A percentile compares a stretch with the other conserved stretches of the same genome.
Evolutionary conservation across 2,888 invertebrate genomes (phyloP).

Genomic region (Agapostemon virescens): DNA sequence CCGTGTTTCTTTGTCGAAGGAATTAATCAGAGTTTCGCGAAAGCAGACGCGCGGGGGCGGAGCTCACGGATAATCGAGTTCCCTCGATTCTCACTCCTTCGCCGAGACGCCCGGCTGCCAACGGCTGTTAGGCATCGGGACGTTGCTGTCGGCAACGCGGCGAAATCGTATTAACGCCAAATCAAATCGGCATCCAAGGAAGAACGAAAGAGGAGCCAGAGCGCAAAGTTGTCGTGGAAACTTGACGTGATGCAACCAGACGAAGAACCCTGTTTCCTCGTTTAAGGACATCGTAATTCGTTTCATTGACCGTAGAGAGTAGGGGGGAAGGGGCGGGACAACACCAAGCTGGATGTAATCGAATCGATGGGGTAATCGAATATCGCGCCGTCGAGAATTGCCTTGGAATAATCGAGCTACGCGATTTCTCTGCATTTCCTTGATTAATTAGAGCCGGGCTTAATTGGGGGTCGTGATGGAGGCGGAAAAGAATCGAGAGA

Average conservation of each 20-base stretch:
- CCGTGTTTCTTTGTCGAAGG: constrained; percentile 12
- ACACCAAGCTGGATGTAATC: constrained; percentile 21
- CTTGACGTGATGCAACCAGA: constrained; percentile 27
- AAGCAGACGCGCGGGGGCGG: background rate
- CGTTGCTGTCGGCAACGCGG: constrained; percentile 38
- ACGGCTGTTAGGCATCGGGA: constrained; percentile 56
- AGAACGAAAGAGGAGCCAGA: constrained; percentile 42
- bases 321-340: background rate
- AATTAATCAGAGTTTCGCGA: constrained; percentile 26
- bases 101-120: constrained; percentile 34
- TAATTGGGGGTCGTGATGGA: constrained; percentile 4
- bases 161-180: constrained; percentile 64
- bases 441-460: constrained; percentile 34
- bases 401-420: constrained; percentile 46
- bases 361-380: constrained; percentile 50
- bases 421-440: constrained; percentile 45
- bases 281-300: constrained; percentile 48
- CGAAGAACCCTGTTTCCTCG: constrained; percentile 16
- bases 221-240: constrained; percentile 38
- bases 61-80: constrained; percentile 40
- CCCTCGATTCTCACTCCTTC: constrained; percentile 4
- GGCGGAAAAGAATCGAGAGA: background rate
- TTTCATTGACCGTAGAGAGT: constrained; percentile 11
- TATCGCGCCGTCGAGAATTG: constrained; percentile 38
- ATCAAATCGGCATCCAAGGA: constrained; percentile 60